Percentiles rank a stretch among this genome's conserved stretches.
These are phyloP conservation scores for Brachionus asplanchnoidis DNA, from an alignment of 1,140 invertebrate species.

Conservation along the genomic window DNA sequence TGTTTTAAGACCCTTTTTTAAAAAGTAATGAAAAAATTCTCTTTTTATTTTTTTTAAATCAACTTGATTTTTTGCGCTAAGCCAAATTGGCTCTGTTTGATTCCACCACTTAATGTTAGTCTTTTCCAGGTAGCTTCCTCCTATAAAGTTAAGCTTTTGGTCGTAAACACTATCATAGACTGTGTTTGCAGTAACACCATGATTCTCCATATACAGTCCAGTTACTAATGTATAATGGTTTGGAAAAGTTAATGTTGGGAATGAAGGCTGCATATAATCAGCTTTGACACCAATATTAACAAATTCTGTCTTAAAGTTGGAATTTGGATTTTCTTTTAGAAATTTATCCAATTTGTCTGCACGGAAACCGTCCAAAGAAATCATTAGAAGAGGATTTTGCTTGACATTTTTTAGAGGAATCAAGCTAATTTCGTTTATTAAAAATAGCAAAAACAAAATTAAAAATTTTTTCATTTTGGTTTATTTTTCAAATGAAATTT, in stretches of 20 bases:
- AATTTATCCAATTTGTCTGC: slow-evolving; percentile 63
- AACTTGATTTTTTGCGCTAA: slow-evolving; percentile 24
- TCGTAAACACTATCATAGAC: slow-evolving; percentile 60
- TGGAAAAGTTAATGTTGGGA: slow-evolving; percentile 71
- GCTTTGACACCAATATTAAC: slow-evolving; percentile 61
- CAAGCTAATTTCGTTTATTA: not conserved
- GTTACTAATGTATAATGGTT: slow-evolving; percentile 75
- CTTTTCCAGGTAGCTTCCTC: not conserved
- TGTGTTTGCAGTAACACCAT: slow-evolving; percentile 67
- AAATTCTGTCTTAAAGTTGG: slow-evolving; percentile 59
- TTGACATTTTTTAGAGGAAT: not conserved
- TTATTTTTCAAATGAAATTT: not conserved
- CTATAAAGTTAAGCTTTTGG: slow-evolving; percentile 36
- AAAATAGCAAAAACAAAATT: not conserved
- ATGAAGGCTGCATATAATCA: slow-evolving; percentile 65
- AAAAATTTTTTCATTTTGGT: not conserved
- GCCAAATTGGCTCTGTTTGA: slow-evolving; percentile 43
- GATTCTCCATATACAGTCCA: slow-evolving; percentile 52
- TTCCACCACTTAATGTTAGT: slow-evolving; percentile 43
- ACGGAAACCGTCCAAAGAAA: slow-evolving; percentile 70
- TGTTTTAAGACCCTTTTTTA: slow-evolving; percentile 33
- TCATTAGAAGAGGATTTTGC: slow-evolving; percentile 48
- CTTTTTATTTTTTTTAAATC: not conserved
- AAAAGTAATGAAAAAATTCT: not conserved
- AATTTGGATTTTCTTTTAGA: slow-evolving; percentile 57